Evolutionary conservation across 2,113 vertebrate species (phyloP).

Genomic region (Sarotherodon lohbergeri): DNA sequence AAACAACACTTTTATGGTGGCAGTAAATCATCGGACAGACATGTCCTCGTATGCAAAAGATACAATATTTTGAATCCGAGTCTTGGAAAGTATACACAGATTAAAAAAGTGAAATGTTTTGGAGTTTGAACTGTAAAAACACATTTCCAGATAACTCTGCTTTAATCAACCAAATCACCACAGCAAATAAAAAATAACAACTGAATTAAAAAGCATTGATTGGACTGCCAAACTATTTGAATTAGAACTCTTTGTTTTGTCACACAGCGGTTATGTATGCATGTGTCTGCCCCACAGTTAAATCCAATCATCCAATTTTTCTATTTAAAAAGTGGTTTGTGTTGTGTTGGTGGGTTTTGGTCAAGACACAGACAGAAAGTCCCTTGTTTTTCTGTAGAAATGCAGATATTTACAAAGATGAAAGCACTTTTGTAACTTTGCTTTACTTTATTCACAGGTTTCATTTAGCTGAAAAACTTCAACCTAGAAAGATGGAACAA

Average conservation of each 20-base stretch:
- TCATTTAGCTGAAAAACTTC: neutral
- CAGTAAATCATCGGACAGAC: neutral
- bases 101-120: neutral
- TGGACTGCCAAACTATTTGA: neutral
- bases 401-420: neutral
- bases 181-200: neutral
- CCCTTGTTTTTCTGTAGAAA: neutral
- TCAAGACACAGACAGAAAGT: neutral
- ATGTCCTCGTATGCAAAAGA: neutral
- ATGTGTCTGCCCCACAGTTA: neutral
- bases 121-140: neutral
- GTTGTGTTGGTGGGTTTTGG: neutral
- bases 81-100: neutral
- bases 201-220: neutral
- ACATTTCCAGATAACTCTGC: neutral
- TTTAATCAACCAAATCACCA: neutral
- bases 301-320: neutral
- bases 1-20: neutral
- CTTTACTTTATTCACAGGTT: neutral
- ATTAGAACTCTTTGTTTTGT: neutral
- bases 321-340: neutral
- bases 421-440: neutral
- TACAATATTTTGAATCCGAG: neutral
- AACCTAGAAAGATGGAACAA: neutral
- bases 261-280: neutral